Evolutionary conservation across 2,888 invertebrate genomes (phyloP), one percentile per base, ranked within the genome.

Genomic region (Eumacrocentrus americanus): DNA sequence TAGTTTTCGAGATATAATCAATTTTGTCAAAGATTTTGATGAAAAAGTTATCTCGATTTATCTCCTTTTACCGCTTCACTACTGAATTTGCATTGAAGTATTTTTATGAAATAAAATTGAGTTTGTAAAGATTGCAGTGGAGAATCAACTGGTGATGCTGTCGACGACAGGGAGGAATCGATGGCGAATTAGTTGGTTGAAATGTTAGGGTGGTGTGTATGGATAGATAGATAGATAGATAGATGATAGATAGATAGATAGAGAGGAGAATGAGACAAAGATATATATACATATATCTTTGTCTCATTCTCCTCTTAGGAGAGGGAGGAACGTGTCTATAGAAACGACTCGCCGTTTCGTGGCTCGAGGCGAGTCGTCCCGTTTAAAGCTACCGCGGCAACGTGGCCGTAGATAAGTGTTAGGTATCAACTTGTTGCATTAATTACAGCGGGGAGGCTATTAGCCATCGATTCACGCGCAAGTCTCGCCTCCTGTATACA

Each of bases 351-450:
- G 46, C 44, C 63, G 59, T 66, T 66, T 63, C 57, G 63, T 63
- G 62, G 66, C 66, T 63, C 64, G 63, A 63, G 66, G 67, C 67
- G 62, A 67, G 64, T 59, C 63, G 67, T 67, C 61, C 63, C 63
- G 63, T 64, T 68, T 66, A 66, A 65, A 65, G 63, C 63, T 61
- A 59, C 60, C 60, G 61, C 63, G 60, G 62, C 64, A 64, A 63
- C 65, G 63, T 65, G 65, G 63, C 58, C 64, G 62, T 71, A 75
- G 72, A 77, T 77, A 76, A 78, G 77, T 77, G 76, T 75, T 75
- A 69, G 75, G 74, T 78, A 79, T 78, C 79, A 79, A 80, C 80
- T 80, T 80, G 80, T 80, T 80, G 80, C 80, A 77, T 80, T 80
- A 79, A 80, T 80, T 79, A 79, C 79, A 74, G 70, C 69, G 70